A percentile compares a stretch with the other conserved stretches of the same genome.
These are phyloP conservation scores for Drosophila quinaria DNA, from an alignment of 2,888 invertebrate species.

Conservation along the genomic window DNA sequence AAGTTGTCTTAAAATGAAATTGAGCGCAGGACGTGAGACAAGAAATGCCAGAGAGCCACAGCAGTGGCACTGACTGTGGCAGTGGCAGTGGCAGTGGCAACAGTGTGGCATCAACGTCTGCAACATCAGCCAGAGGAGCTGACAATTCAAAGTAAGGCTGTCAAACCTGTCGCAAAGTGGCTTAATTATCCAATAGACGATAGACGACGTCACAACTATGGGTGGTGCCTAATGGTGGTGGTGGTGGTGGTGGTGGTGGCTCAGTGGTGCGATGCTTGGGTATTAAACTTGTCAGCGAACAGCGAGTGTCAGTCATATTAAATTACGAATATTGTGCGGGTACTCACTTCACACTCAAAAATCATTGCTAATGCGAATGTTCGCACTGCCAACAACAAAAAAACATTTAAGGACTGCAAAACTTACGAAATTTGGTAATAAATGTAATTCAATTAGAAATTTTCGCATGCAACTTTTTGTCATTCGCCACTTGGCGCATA, in stretches of 20 bases:
- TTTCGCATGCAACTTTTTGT: slow-evolving; percentile 28
- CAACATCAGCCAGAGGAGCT: slow-evolving; percentile 41
- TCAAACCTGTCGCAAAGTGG: slow-evolving; percentile 80
- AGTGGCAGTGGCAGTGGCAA: background rate
- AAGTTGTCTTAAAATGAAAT: slow-evolving; percentile 60
- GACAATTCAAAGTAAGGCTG: slow-evolving; percentile 74
- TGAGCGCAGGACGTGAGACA: slow-evolving; percentile 48
- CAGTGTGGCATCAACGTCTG: slow-evolving; percentile 37
- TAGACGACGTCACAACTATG: slow-evolving; percentile 52
- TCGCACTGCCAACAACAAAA: slow-evolving; percentile 3
- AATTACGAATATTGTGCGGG: slow-evolving; percentile 53
- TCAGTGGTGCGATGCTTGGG: slow-evolving; percentile 13
- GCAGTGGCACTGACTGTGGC: background rate
- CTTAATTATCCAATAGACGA: slow-evolving; percentile 81
- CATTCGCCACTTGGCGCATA: slow-evolving; percentile 29
- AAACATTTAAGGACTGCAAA: background rate
- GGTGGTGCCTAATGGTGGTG: background rate
- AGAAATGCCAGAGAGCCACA: background rate
- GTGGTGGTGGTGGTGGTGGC: background rate
- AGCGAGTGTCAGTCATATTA: slow-evolving; percentile 71
- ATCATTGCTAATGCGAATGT: slow-evolving; percentile 4
- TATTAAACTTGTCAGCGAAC: slow-evolving; percentile 69
- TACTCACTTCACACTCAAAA: slow-evolving; percentile 1
- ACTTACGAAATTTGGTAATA: slow-evolving; percentile 27
- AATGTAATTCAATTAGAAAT: slow-evolving; percentile 56